Percentiles rank a stretch among this genome's conserved stretches.
phyloP scores from a whole-genome alignment of 2,797 vertebrate genomes.

The Rhyacichthys aspro region DNA sequence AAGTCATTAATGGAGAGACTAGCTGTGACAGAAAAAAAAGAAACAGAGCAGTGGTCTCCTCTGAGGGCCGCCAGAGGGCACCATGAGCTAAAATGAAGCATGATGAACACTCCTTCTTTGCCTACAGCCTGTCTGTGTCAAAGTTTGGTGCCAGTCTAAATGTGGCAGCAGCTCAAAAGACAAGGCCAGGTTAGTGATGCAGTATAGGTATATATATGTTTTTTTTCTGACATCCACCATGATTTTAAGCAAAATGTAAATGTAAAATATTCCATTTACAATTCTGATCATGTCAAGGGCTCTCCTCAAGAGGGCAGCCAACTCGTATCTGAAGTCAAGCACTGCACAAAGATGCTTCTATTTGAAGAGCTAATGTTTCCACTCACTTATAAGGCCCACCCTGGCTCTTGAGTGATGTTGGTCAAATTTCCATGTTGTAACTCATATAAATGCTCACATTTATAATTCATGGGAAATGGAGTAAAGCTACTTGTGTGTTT shows the following conservation, averaged over 20 bases:
- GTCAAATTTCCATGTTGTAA: conserved; percentile 12
- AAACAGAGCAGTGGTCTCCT: conserved; percentile 38
- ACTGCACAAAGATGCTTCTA: not conserved
- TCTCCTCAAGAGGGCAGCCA: conserved; percentile 1
- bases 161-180: conserved; percentile 17
- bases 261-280: conserved; percentile 10
- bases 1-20: conserved; percentile 74
- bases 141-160: conserved; percentile 35
- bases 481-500: conserved; percentile 25
- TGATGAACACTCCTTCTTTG: no score
- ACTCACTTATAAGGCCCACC: not conserved
- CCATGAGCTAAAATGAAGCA: conserved; percentile 47
- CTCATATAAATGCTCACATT: conserved; percentile 14
- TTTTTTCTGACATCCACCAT: not conserved
- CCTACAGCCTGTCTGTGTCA: conserved; percentile 34
- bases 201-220: not conserved
- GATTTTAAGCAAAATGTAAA: not conserved
- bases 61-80: conserved; percentile 61
- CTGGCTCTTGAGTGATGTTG: not conserved
- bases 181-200: conserved; percentile 5
- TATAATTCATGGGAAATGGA: conserved; percentile 23
- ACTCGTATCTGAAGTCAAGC: conserved; percentile 1
- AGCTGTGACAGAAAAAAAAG: conserved; percentile 45
- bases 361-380: conserved; percentile 5
- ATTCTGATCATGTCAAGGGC: conserved; percentile 10